A percentile compares a stretch with the other conserved stretches of the same genome.
Conservation (phyloP, 2,797 vertebrate genomes). For the Acestrorhynchus altus region DNA sequence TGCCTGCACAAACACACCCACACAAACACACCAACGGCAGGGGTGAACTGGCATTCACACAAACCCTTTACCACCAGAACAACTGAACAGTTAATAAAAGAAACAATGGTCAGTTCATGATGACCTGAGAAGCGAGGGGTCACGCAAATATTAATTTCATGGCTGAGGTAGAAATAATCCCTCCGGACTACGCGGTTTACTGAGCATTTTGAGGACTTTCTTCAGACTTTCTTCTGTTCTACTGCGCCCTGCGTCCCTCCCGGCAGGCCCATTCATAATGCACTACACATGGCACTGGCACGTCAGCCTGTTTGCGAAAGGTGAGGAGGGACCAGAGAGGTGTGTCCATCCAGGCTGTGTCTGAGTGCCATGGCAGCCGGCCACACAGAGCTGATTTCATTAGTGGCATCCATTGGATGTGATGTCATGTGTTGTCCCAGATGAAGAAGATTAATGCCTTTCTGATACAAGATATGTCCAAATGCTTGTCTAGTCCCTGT, state of each 20-base stretch:
- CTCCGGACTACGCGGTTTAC: conserved; percentile 9
- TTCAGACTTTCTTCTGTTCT: conserved; percentile 16
- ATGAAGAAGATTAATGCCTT: not conserved
- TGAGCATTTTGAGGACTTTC: conserved; percentile 38
- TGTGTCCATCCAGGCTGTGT: conserved; percentile 24
- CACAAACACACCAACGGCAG: not conserved
- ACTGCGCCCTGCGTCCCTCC: conserved; percentile 22
- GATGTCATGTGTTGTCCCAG: too few relatives aligned
- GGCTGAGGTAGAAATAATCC: conserved; percentile 2
- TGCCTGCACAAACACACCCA: not conserved
- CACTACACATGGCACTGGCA: conserved; percentile 36
- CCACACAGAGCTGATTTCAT: conserved; percentile 39
- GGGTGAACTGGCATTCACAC: not conserved
- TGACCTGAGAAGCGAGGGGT: not conserved
- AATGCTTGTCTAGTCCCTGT: too few relatives aligned
- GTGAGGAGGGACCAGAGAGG: conserved; percentile 45
- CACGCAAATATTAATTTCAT: conserved; percentile 37
- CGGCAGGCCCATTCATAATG: conserved; percentile 38
- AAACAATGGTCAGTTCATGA: conserved; percentile 13
- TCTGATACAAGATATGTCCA: too few relatives aligned
- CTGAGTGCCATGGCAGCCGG: conserved; percentile 14
- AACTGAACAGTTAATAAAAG: conserved; percentile 38
- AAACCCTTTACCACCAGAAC: conserved; percentile 40
- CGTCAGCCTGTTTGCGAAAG: conserved; percentile 42
- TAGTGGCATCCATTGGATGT: not conserved